phyloP scores from a whole-genome alignment of 2,888 invertebrate genomes.

The Ligdia adustata region DNA sequence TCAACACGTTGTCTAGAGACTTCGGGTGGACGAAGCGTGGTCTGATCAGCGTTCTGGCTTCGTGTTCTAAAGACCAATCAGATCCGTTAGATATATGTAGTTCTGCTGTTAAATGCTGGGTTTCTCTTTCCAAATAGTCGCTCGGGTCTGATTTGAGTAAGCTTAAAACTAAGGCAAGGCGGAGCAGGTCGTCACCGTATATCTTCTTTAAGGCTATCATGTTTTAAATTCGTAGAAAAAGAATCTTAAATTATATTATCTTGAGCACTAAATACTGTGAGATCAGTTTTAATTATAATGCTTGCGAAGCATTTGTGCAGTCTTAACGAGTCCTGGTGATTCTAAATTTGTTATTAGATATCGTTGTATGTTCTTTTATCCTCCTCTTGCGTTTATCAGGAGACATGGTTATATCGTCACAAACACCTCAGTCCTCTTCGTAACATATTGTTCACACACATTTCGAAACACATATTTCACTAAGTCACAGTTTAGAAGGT shows the following conservation, averaged over 20 bases:
- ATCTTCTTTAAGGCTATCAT: constrained; percentile 94
- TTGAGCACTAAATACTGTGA: constrained; percentile 76
- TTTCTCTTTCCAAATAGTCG: constrained; percentile 85
- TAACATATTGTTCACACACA: constrained; percentile 40
- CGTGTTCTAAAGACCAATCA: constrained; percentile 86
- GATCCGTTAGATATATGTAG: constrained; percentile 87
- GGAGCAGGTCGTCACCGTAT: constrained; percentile 91
- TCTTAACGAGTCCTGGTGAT: constrained; percentile 27
- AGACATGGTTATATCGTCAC: constrained; percentile 69
- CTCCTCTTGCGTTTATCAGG: constrained; percentile 75
- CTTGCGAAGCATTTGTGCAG: constrained; percentile 17
- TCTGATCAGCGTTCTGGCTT: constrained; percentile 81
- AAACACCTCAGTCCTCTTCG: constrained; percentile 33
- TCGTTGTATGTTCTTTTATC: constrained; percentile 41
- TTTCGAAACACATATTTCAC: constrained; percentile 56
- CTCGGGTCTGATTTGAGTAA: constrained; percentile 91
- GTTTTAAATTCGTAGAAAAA: constrained; percentile 28
- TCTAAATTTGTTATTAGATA: neutral
- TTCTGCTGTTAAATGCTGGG: constrained; percentile 79
- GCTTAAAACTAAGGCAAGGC: constrained; percentile 91
- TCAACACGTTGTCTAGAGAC: constrained; percentile 87
- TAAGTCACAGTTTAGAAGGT: constrained; percentile 45
- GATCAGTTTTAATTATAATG: constrained; percentile 52
- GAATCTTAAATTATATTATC: constrained; percentile 36
- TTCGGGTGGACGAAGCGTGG: constrained; percentile 88